Conservation (phyloP, 2,888 invertebrate species). For the Himalopsyche tibetana region DNA sequence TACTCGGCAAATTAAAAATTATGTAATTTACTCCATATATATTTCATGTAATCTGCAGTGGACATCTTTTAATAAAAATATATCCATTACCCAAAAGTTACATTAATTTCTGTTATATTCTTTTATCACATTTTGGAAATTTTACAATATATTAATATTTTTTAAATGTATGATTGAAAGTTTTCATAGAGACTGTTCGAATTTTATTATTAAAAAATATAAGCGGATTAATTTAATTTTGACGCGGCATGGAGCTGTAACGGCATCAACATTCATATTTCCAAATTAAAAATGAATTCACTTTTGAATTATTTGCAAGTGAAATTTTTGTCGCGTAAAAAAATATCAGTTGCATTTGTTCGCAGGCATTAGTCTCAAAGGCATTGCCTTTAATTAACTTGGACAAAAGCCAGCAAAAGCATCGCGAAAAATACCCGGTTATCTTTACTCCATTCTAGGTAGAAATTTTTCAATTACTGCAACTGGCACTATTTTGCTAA, state of each 20-base stretch:
- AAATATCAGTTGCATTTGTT: slow-evolving; percentile 42
- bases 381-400: slow-evolving; percentile 62
- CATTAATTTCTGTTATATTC: not conserved
- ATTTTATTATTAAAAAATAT: slow-evolving; percentile 4
- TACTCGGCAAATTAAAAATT: too few species aligned
- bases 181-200: not conserved
- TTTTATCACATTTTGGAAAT: not conserved
- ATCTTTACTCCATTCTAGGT: slow-evolving; percentile 53
- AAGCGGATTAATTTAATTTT: slow-evolving; percentile 21
- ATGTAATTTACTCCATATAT: too few species aligned
- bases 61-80: too few species aligned
- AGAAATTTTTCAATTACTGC: slow-evolving; percentile 64
- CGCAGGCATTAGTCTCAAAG: slow-evolving; percentile 38
- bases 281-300: slow-evolving; percentile 4
- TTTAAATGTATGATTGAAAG: not conserved
- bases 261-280: slow-evolving; percentile 10
- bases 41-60: too few species aligned
- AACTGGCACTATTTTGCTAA: slow-evolving; percentile 49
- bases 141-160: not conserved
- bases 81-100: too few species aligned
- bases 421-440: slow-evolving; percentile 53
- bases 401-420: slow-evolving; percentile 61
- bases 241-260: not conserved
- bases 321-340: slow-evolving; percentile 33
- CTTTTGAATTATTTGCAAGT: slow-evolving; percentile 19